Evolutionary conservation across 64 coral and sea anemone genomes (phyloP).

Genomic region (Montipora efflorescens): DNA sequence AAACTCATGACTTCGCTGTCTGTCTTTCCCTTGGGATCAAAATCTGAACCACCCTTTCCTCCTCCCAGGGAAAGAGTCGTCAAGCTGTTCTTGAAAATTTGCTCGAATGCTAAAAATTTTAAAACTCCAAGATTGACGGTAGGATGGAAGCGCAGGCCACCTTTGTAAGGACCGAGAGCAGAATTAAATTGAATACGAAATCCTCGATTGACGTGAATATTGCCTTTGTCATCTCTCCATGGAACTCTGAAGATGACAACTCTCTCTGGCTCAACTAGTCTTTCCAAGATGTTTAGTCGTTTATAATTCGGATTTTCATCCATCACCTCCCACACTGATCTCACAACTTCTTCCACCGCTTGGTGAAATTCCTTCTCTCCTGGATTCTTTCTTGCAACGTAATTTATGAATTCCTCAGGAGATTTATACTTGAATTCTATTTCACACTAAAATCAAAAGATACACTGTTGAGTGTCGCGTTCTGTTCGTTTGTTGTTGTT

Average conservation of each 20-base stretch:
- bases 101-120: constrained; percentile 82
- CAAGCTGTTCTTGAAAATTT: constrained; percentile 89
- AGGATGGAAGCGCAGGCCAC: constrained; percentile 83
- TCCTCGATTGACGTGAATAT: constrained; percentile 66
- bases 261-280: constrained; percentile 78
- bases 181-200: constrained; percentile 71
- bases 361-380: constrained; percentile 77
- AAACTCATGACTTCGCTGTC: constrained; percentile 96
- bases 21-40: constrained; percentile 93
- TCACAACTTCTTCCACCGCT: constrained; percentile 73
- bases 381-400: constrained; percentile 52
- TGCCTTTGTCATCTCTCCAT: constrained; percentile 72
- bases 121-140: constrained; percentile 71
- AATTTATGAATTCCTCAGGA: constrained; percentile 56
- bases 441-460: not conserved
- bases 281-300: constrained; percentile 34
- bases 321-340: constrained; percentile 53
- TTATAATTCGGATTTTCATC: constrained; percentile 37
- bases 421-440: not conserved
- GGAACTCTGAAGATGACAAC: constrained; percentile 74
- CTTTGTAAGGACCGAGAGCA: constrained; percentile 83
- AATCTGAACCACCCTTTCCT: constrained; percentile 90
- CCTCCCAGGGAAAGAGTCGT: constrained; percentile 93
- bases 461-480: no score
- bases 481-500: no score